Base-by-base conservation (phyloP, 2,797 vertebrate species). In the Gallinago stenura region DNA sequence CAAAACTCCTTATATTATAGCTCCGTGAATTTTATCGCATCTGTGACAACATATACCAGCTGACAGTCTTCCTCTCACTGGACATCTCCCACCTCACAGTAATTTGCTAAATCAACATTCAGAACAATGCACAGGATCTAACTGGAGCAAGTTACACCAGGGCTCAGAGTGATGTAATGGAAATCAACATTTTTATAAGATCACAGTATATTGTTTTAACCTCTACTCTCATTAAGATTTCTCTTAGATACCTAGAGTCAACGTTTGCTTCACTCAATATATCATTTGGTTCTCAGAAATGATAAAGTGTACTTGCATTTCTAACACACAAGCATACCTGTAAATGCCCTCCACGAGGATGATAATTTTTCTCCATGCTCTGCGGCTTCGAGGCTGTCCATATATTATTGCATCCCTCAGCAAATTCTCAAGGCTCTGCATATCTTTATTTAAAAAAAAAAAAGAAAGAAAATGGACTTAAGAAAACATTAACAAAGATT, bases 301-400 rank as follows among this genome's bases (percentile, higher is more conserved):
- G 5, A 57, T 4, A 53, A 41, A 39, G 30, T 46, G 8, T 50
- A 30, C 15, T 83, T 45, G 48, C 1, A 5, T 45, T n/a, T 69
- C 46, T 90, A 41, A 24, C 30, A 45, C 69, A 87, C n/a, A 85
- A 19, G 83, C 98, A 80, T 98, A 99, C 99, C 99, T 99, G 97
- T 99, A 99, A 98, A 99, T 98, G 89, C 99, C 99, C 93, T 99
- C 99, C 85, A 99, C 99, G 21, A 99, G 96, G 97, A 99, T 99
- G 94, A 99, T 98, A 95, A 99, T 99, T 98, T 99, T 99, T 96
- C 95, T 99, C 99, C 99, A 99, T 62, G 99, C 98, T 95, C 99
- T 98, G 92, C 93, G 98, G 11, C 97, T 99, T 89, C 98, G 98
- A 91, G 99, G 99, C 93, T 99, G 99, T 37, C 99, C 99, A 2